Evolutionary conservation across 30 jellyfish, hydroid and myxozoan species (phyloP).

Genomic region (Nemopilema nomurai): DNA sequence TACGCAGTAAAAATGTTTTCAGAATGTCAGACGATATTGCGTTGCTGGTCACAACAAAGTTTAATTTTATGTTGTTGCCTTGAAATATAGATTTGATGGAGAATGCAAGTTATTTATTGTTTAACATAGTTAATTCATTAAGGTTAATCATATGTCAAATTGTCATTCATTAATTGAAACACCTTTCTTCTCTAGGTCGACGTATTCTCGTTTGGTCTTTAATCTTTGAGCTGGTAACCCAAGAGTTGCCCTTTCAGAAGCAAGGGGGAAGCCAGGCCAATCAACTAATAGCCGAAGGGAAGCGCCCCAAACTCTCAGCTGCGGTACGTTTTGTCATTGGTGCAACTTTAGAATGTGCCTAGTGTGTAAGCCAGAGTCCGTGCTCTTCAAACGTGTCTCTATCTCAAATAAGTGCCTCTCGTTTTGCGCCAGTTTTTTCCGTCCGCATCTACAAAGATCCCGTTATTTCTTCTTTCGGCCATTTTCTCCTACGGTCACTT

Average conservation of each 20-base stretch:
- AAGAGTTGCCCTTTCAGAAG: conserved; percentile 77
- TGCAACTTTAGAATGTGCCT: too few species aligned
- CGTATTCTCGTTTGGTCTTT: conserved; percentile 95
- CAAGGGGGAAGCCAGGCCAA: conserved; percentile 55
- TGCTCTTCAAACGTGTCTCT: neutral
- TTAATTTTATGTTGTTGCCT: too few species aligned
- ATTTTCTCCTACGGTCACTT: neutral
- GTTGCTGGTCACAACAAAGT: too few species aligned
- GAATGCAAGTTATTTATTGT: too few species aligned
- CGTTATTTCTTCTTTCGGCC: neutral
- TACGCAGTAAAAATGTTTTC: too few species aligned
- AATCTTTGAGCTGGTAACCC: conserved; percentile 89
- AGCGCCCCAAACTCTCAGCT: conserved; percentile 77
- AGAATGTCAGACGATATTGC: too few species aligned
- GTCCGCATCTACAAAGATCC: neutral
- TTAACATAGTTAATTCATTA: too few species aligned
- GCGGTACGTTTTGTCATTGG: conserved; percentile 60
- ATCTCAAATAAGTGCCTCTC: neutral
- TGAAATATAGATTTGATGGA: too few species aligned
- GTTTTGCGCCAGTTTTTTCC: too few species aligned
- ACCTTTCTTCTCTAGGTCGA: conserved; percentile 77
- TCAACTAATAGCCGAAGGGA: conserved; percentile 74
- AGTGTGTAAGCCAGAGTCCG: too few species aligned
- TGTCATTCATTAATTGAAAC: too few species aligned
- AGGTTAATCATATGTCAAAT: too few species aligned